Percentiles rank a stretch among this genome's conserved stretches.
Evolutionary conservation across 2,113 vertebrate species (phyloP).

Genomic region (Chroicocephalus ridibundus): DNA sequence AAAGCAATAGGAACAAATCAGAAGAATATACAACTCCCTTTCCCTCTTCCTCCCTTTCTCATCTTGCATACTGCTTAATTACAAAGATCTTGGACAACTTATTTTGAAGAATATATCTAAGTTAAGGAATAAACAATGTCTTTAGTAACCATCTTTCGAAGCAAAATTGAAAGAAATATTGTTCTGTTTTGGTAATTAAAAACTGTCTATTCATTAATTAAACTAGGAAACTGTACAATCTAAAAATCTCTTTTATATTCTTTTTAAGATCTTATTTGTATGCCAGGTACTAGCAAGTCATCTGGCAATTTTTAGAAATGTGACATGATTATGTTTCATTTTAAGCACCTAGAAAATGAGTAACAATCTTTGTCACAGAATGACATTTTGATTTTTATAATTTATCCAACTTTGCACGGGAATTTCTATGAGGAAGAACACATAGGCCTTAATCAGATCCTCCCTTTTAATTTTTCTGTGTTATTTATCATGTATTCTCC

Average conservation of each 20-base stretch:
- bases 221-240: neutral
- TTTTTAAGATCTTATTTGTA: neutral
- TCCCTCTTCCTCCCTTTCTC: neutral
- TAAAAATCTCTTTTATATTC: neutral
- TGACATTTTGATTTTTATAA: neutral
- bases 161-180: neutral
- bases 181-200: neutral
- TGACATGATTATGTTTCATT: neutral
- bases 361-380: neutral
- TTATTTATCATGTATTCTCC: neutral
- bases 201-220: neutral
- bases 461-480: neutral
- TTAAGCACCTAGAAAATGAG: neutral
- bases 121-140: neutral
- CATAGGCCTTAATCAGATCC: neutral
- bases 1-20: neutral
- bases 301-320: neutral
- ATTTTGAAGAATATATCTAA: neutral
- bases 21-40: neutral
- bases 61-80: neutral
- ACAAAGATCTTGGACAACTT: neutral
- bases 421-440: neutral
- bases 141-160: neutral
- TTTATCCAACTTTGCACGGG: neutral
- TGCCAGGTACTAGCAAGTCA: neutral